Conservation (phyloP, 2,888 invertebrate genomes). For the Clitarchus hookeri region DNA sequence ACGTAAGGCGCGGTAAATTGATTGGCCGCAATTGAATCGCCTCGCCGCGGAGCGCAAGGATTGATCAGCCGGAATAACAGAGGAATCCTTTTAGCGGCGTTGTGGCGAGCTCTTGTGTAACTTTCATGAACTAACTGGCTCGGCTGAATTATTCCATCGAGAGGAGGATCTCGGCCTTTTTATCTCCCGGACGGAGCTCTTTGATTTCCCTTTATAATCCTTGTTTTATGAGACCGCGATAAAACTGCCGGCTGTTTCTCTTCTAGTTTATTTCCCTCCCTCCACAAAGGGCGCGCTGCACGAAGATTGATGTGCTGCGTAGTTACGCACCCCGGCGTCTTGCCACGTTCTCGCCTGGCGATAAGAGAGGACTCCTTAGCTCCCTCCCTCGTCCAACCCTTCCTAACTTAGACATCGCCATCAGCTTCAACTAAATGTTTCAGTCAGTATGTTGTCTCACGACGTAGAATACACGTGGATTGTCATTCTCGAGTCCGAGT, state of each 20-base stretch:
- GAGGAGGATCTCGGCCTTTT: not conserved
- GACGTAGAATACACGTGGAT: too few species aligned
- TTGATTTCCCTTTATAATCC: slow-evolving; percentile 25
- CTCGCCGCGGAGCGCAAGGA: slow-evolving; percentile 31
- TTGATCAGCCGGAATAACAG: slow-evolving; percentile 42
- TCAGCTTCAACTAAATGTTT: too few species aligned
- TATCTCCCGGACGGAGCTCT: slow-evolving; percentile 10
- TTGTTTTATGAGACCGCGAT: not conserved
- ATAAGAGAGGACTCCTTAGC: too few species aligned
- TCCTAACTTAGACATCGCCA: too few species aligned
- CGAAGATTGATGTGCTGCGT: not conserved
- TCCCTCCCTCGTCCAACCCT: too few species aligned
- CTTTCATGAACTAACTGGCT: slow-evolving; percentile 39
- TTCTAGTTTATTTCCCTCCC: not conserved
- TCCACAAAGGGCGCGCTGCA: not conserved
- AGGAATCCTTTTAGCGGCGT: slow-evolving; percentile 44
- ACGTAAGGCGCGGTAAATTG: slow-evolving; percentile 36
- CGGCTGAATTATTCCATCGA: slow-evolving; percentile 34
- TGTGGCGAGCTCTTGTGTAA: slow-evolving; percentile 40
- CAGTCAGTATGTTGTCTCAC: too few species aligned
- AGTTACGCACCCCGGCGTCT: not conserved
- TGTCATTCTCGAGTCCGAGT: too few species aligned
- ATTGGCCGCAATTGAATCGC: slow-evolving; percentile 41
- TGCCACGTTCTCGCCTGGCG: too few species aligned
- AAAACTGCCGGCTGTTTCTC: not conserved